phyloP scores from a whole-genome alignment of 2,113 vertebrate species.

The Notothenia coriiceps region DNA sequence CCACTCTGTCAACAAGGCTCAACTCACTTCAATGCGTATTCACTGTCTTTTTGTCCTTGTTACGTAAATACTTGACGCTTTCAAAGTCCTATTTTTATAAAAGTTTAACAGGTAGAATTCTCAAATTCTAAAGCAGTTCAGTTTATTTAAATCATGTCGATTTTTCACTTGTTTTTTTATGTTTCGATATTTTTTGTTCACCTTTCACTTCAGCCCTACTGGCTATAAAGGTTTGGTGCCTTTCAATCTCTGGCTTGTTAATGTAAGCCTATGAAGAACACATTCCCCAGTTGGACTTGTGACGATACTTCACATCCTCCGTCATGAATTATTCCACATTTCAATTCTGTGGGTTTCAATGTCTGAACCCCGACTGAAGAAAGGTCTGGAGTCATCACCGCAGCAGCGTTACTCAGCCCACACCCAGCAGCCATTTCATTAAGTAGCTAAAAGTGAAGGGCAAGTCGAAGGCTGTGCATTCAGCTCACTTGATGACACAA shows the following conservation, averaged over 20 bases:
- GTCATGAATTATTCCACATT: constrained; percentile 37
- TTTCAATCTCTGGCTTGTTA: constrained; percentile 29
- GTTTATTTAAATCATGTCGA: neutral
- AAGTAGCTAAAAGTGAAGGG: constrained; percentile 18
- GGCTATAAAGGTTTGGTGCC: neutral
- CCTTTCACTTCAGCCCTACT: neutral
- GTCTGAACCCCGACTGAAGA: constrained; percentile 40
- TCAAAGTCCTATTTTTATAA: constrained; percentile 24
- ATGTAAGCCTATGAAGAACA: neutral
- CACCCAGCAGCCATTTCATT: constrained; percentile 16
- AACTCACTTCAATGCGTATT: constrained; percentile 60
- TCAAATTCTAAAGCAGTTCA: neutral
- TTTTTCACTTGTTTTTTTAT: neutral
- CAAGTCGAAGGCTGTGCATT: constrained; percentile 32
- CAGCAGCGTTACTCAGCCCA: constrained; percentile 21
- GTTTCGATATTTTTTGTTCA: neutral
- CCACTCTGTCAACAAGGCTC: constrained; percentile 76
- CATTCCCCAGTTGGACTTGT: constrained; percentile 31
- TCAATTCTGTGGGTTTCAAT: constrained; percentile 32
- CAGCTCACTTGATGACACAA: constrained; percentile 46
- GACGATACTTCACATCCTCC: constrained; percentile 31
- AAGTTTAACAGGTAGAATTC: constrained; percentile 14
- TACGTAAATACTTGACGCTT: constrained; percentile 38
- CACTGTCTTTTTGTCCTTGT: constrained; percentile 62
- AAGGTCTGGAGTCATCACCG: constrained; percentile 11